phyloP scores from a whole-genome alignment of 2,888 invertebrate species.

The Caenorhabditis sinica region DNA sequence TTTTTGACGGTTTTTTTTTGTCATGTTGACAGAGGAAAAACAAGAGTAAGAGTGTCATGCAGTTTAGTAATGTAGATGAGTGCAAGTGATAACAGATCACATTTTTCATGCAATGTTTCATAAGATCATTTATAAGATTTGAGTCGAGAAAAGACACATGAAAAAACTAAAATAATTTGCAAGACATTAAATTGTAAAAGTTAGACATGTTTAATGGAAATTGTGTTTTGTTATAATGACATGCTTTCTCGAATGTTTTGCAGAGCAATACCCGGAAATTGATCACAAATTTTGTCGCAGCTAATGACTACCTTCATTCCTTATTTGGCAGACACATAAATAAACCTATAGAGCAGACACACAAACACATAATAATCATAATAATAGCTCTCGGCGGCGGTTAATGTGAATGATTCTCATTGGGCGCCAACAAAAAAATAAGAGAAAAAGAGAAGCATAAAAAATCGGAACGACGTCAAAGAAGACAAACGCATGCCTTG shows the following conservation, averaged over 20 bases:
- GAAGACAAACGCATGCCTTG: conserved; percentile 5
- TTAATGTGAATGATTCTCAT: conserved; percentile 17
- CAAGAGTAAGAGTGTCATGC: neutral
- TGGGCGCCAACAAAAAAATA: neutral
- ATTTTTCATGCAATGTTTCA: too few relatives aligned
- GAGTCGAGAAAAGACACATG: too few relatives aligned
- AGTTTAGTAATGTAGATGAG: neutral
- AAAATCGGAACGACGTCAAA: conserved; percentile 21
- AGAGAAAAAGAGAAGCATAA: conserved; percentile 14
- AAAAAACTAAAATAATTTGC: too few relatives aligned
- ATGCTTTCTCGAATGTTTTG: too few relatives aligned
- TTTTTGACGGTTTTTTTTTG: conserved; percentile 3
- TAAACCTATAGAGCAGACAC: neutral
- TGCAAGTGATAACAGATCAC: neutral
- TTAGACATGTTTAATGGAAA: too few relatives aligned
- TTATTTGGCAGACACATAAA: neutral
- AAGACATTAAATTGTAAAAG: too few relatives aligned
- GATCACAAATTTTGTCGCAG: too few relatives aligned
- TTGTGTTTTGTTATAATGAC: too few relatives aligned
- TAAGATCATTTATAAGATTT: too few relatives aligned
- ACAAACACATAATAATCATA: conserved; percentile 16
- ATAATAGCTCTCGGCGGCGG: neutral
- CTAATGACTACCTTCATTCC: neutral
- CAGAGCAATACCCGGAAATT: too few relatives aligned
- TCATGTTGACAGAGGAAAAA: neutral